Conservation (phyloP, 92 coral and sea anemone genomes). For the Pocillopora grandis region DNA sequence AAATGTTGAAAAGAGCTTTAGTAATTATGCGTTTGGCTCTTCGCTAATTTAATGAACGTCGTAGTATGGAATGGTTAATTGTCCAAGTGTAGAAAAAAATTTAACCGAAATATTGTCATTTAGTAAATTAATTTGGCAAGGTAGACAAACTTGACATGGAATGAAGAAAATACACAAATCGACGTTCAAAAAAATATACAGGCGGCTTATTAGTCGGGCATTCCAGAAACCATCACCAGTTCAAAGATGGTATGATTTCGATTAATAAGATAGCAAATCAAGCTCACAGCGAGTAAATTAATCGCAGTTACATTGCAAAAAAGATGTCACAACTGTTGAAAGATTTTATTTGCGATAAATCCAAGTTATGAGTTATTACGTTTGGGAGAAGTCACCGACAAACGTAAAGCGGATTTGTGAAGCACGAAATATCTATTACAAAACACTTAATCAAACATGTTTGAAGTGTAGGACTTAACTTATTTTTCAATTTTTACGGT, state of each 20-base stretch:
- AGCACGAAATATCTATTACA: slow-evolving; percentile 17
- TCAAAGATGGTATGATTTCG: slow-evolving; percentile 18
- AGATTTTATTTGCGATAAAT: slow-evolving; percentile 3
- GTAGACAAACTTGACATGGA: not conserved
- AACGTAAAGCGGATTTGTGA: not conserved
- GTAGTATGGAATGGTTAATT: not conserved
- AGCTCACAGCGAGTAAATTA: slow-evolving; percentile 11
- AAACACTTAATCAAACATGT: not conserved
- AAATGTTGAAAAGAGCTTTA: not conserved
- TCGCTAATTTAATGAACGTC: not conserved
- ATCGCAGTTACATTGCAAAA: slow-evolving; percentile 3
- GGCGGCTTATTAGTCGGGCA: slow-evolving; percentile 4
- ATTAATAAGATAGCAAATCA: slow-evolving; percentile 18
- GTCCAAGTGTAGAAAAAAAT: not conserved
- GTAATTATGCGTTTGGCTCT: not conserved
- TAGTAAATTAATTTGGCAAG: not conserved
- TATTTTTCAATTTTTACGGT: not conserved
- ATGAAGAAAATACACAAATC: not conserved
- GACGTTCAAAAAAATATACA: not conserved
- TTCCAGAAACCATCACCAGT: slow-evolving; percentile 20
- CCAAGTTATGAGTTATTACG: not conserved
- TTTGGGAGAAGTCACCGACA: not conserved
- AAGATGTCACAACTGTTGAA: slow-evolving; percentile 18
- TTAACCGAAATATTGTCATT: not conserved
- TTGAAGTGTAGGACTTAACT: not conserved